A percentile compares a stretch with the other conserved stretches of the same genome.
Evolutionary conservation across 2,888 invertebrate genomes (phyloP).

Genomic region (Lithodes maja): DNA sequence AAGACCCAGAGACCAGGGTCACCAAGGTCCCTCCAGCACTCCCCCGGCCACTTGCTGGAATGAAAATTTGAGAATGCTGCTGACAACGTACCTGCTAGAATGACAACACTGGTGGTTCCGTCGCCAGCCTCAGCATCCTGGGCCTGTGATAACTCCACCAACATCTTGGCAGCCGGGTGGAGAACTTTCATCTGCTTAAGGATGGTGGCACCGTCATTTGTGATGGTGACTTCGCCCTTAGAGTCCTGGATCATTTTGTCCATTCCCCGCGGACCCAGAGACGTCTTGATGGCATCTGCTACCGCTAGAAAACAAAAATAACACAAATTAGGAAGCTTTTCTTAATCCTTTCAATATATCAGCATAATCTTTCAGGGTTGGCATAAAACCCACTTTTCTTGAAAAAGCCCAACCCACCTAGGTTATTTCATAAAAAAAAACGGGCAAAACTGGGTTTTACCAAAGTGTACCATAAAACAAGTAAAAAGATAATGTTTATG

Average conservation of each 20-base stretch:
- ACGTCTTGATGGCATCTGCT: constrained; percentile 98
- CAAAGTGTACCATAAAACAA: no score
- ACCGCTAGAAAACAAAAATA: constrained; percentile 83
- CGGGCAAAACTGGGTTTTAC: no score
- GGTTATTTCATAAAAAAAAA: no score
- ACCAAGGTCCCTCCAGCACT: no score
- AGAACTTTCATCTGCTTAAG: constrained; percentile 98
- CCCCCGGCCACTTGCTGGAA: neutral
- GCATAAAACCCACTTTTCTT: no score
- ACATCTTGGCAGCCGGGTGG: constrained; percentile 99
- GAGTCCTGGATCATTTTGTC: constrained; percentile 99
- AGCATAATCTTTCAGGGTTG: no score
- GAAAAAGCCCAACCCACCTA: no score
- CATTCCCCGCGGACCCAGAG: constrained; percentile 98
- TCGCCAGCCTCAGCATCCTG: constrained; percentile 99
- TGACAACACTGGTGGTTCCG: constrained; percentile 98
- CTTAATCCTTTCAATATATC: no score
- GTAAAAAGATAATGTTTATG: no score
- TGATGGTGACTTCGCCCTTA: constrained; percentile 99
- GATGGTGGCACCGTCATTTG: constrained; percentile 99
- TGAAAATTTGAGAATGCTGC: neutral
- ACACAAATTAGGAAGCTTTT: no score
- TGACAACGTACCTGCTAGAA: constrained; percentile 84
- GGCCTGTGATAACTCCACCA: constrained; percentile 98
- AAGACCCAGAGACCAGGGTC: no score